A percentile compares a stretch with the other conserved stretches of the same genome.
phyloP scores from a whole-genome alignment of 1,140 invertebrate genomes.

The Pseudomyrmex concolor region DNA sequence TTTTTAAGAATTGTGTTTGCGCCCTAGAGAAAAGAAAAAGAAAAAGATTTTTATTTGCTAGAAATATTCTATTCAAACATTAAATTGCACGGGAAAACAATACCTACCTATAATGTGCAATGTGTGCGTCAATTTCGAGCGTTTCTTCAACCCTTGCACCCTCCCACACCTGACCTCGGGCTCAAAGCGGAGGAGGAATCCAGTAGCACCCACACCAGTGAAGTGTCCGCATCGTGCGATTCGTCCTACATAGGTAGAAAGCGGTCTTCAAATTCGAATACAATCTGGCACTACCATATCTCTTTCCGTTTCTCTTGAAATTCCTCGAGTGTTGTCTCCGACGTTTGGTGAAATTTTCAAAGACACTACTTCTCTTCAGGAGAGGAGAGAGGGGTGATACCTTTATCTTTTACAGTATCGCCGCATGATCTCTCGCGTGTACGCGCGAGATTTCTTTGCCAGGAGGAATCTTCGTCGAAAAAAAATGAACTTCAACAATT shows the following conservation, averaged over 20 bases:
- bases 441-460: background rate
- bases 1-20: too few relatives aligned
- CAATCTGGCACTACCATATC: background rate
- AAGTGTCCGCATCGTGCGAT: conserved; percentile 55
- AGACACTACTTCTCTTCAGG: background rate
- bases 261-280: background rate
- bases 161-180: conserved; percentile 51
- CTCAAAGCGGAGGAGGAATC: conserved; percentile 46
- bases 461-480: background rate
- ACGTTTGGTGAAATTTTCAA: background rate
- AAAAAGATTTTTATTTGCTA: background rate
- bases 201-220: conserved; percentile 71
- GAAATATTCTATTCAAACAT: background rate
- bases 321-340: background rate
- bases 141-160: conserved; percentile 49
- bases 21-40: too few relatives aligned
- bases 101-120: conserved; percentile 33
- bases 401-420: conserved; percentile 11
- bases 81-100: too few relatives aligned
- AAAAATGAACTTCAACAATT: background rate
- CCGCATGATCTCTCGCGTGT: conserved; percentile 15
- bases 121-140: conserved; percentile 36
- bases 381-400: background rate
- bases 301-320: background rate
- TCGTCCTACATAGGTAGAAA: background rate